Evolutionary conservation across 2,113 vertebrate species (phyloP).

Genomic region (Anser brachyrhynchus): DNA sequence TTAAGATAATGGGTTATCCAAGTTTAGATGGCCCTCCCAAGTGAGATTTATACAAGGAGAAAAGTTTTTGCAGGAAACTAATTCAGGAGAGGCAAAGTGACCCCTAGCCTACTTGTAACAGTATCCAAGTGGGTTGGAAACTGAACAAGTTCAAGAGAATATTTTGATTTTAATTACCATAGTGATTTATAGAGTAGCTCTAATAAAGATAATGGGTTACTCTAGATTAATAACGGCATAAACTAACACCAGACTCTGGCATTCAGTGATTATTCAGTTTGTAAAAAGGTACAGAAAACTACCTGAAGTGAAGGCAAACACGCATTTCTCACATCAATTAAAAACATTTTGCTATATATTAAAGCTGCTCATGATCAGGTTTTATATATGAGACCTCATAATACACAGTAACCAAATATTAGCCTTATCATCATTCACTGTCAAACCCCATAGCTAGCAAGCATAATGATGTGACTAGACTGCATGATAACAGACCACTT

Average conservation of each 20-base stretch:
- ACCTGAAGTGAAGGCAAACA: not conserved
- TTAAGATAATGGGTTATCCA: not conserved
- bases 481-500: not conserved
- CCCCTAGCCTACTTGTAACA: not conserved
- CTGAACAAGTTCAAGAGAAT: not conserved
- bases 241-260: not conserved
- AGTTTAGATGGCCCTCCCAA: not conserved
- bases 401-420: not conserved
- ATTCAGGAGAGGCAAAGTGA: not conserved
- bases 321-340: not conserved
- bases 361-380: not conserved
- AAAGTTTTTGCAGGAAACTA: not conserved
- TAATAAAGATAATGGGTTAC: not conserved
- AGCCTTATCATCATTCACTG: not conserved
- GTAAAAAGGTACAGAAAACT: not conserved
- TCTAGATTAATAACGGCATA: not conserved
- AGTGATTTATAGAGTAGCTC: not conserved
- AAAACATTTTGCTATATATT: not conserved
- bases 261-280: not conserved
- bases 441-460: not conserved
- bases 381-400: not conserved
- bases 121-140: not conserved
- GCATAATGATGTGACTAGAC: not conserved
- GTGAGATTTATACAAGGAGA: not conserved
- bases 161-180: not conserved